phyloP scores from a whole-genome alignment of 1,140 invertebrate genomes.

The Zaprionus ornatus region DNA sequence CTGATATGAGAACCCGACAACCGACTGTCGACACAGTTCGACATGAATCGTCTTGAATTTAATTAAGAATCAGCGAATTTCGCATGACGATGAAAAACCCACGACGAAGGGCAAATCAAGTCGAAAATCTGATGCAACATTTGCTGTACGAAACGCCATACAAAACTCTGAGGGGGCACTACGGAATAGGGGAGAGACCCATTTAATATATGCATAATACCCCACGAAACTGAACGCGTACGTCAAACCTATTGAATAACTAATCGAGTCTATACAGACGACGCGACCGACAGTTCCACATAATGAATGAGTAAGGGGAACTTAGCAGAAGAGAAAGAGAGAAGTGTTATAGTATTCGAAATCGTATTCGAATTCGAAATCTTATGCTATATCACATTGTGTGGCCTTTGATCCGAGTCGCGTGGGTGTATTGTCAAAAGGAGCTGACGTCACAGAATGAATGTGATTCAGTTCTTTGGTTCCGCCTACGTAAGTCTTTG shows the following conservation, averaged over 20 bases:
- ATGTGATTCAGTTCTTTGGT: constrained; percentile 25
- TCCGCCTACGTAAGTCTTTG: constrained; percentile 34
- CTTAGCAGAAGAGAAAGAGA: neutral
- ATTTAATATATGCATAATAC: constrained; percentile 49
- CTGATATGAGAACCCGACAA: constrained; percentile 13
- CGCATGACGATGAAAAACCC: constrained; percentile 8
- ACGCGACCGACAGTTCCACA: constrained; percentile 10
- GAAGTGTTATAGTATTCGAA: neutral
- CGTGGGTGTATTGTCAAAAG: constrained; percentile 28
- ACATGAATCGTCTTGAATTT: neutral
- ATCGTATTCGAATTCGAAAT: constrained; percentile 24
- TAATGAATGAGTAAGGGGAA: neutral
- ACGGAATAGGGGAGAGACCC: neutral
- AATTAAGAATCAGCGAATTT: constrained; percentile 14
- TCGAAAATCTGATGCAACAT: constrained; percentile 70
- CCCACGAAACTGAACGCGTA: constrained; percentile 14
- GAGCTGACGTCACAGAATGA: constrained; percentile 61
- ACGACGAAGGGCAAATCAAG: constrained; percentile 59
- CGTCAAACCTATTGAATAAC: constrained; percentile 63
- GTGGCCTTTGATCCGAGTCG: constrained; percentile 38
- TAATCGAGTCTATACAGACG: constrained; percentile 63
- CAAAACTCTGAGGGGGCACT: constrained; percentile 7
- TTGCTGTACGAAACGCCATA: constrained; percentile 52
- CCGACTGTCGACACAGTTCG: neutral
- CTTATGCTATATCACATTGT: constrained; percentile 9